Conservation (phyloP, 1,140 invertebrate species). For the Heliconius congener region DNA sequence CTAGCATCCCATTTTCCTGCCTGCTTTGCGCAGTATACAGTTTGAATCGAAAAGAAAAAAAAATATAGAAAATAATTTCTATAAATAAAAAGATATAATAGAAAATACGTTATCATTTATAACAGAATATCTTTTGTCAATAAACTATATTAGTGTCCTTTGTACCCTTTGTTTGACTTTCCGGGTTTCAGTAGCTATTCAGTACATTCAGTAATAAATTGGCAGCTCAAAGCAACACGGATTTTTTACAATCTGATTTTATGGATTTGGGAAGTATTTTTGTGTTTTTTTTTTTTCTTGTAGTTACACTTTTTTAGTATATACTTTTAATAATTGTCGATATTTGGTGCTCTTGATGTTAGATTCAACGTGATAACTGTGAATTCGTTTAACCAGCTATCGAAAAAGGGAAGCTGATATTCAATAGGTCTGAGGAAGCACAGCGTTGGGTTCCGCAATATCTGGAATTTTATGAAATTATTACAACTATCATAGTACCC, state of each 20-base stretch:
- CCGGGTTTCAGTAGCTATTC: neutral
- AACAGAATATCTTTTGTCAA: neutral
- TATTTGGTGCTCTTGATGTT: neutral
- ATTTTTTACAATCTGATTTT: neutral
- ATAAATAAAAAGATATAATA: no score
- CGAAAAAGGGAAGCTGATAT: no score
- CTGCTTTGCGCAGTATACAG: no score
- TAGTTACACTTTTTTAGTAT: neutral
- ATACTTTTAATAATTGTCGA: neutral
- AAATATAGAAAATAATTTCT: no score
- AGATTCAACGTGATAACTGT: neutral
- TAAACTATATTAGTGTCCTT: slow-evolving; percentile 2
- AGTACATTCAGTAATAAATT: neutral
- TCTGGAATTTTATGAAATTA: no score
- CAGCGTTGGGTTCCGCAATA: no score
- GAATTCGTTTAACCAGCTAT: no score
- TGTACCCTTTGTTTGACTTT: neutral
- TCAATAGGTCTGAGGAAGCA: no score
- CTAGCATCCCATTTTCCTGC: no score
- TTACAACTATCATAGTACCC: no score
- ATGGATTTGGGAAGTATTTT: neutral
- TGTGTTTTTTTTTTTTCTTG: neutral
- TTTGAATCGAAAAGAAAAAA: no score
- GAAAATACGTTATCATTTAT: neutral
- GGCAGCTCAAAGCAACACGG: neutral